Evolutionary conservation across 2,797 vertebrate genomes (phyloP), one percentile per base, ranked within the genome.

Genomic region (Muscicapa striata): DNA sequence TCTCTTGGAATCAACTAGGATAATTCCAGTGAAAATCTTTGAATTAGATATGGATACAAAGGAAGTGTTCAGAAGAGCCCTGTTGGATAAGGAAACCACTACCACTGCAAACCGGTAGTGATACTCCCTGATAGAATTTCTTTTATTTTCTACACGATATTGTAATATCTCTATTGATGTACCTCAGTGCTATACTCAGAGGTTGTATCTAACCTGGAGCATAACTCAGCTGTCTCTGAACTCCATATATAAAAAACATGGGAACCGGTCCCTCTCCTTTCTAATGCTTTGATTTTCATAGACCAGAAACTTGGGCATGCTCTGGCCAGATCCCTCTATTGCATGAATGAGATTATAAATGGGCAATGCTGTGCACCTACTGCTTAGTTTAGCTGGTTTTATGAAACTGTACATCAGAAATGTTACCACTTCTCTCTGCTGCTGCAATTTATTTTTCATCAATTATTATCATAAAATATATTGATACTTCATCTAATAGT

Each of bases 21-120:
- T 99, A 93, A 98, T 99, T 91, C 99, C 99, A 64, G 97, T 98
- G 96, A 93, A 98, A 89, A 98, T 99, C 66, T 97, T 98, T 90
- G 99, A 99, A 97, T 95, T 99, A 88, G 94, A 98, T 61, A 94
- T 99, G 76, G 98, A 98, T 84, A 97, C 98, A 58, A 97, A 98
- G 57, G 99, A 99, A 87, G 97, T 99, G 88, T 97, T 99, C 86
- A 98, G 96, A 96, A 99, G 99, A 98, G 98, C 98, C 64, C 72
- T 98, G 29, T 6, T 85, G 55, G 98, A 99, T 80, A 98, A 98
- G 83, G 97, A 98, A 93, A 97, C 84, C 26, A 70, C 46, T 48
- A 97, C 84, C 26, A 70, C 46, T 48, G 23, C 57, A 12, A 89
- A 96, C 54, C 99, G 98, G 99, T 99, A 92, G 96, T 77, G 38